Evolutionary conservation across 2,113 vertebrate species (phyloP).

Genomic region (Anguilla rostrata): DNA sequence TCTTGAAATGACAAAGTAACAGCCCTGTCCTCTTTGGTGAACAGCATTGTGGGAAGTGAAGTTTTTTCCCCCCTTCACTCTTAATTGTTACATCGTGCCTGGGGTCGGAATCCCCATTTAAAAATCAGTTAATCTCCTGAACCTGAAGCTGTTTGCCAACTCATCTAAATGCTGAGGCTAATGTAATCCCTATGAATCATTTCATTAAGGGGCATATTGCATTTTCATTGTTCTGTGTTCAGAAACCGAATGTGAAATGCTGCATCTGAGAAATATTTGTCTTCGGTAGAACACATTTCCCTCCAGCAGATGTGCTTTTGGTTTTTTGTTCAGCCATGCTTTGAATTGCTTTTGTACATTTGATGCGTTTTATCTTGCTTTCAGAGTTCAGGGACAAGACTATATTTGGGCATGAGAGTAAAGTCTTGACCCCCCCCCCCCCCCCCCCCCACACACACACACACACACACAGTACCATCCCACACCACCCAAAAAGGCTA

Average conservation of each 20-base stretch:
- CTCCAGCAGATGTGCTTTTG: too few species aligned
- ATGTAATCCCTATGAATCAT: not conserved
- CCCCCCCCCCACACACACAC: too few species aligned
- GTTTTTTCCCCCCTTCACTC: not conserved
- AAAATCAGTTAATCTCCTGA: not conserved
- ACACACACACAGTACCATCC: too few species aligned
- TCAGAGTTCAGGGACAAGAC: too few species aligned
- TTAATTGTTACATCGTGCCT: not conserved
- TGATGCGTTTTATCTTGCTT: too few species aligned
- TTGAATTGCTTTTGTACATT: too few species aligned
- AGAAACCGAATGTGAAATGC: not conserved
- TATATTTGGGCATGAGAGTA: too few species aligned
- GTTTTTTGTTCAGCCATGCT: too few species aligned
- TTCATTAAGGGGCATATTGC: not conserved
- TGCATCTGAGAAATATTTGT: not conserved
- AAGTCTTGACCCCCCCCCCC: too few species aligned
- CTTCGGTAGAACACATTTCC: not conserved
- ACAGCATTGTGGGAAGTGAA: not conserved
- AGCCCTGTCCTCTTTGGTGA: not conserved
- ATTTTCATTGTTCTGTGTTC: not conserved
- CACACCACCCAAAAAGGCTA: not conserved
- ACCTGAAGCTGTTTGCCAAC: not conserved
- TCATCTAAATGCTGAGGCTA: not conserved
- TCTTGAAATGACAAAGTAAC: not conserved
- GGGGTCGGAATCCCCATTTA: not conserved